Base-by-base conservation (phyloP, 2,888 invertebrate genomes). In the Thereva unica region DNA sequence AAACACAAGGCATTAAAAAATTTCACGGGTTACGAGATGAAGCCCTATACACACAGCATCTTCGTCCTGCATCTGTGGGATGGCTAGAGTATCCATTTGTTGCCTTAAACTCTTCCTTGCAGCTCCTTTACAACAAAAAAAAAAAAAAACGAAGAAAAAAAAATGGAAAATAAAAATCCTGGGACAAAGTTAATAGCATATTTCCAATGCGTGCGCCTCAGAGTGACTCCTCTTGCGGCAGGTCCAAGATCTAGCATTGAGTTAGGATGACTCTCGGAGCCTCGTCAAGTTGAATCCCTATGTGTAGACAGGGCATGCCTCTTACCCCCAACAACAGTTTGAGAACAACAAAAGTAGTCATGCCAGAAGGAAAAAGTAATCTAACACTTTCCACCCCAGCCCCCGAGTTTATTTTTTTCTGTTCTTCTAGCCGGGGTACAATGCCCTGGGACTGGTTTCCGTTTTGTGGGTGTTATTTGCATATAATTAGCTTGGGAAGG, bases 401-500 rank as follows among this genome's bases (percentile, higher is more conserved):
- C 23, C 23, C 23, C 23, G 2, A 23, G 23, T 23, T 23, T 23
- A 23, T 23, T 44, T 54, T 65, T 65, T 57, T 66, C 47, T 65
- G 49, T 55, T 56, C 40, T 47, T 35, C 44, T 23, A 23, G 23
- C 23, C 23, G 23, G 23, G 56, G 50, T 56, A 57, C 66, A 59
- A 50, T 57, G 66, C 57, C 57, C 50, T 52, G n/a, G 66, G 57
- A 42, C 52, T 23, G 23, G 10, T 57, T 66, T 55, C 56, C 56
- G 49, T 57, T 66, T 35, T 57, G 42, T 56, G 57, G 66, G 50
- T 50, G 57, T 56, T 66, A 66, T 66, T 66, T 66, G 66, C 66
- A 66, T 66, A 57, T 66, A 66, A 66, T 66, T 66, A 66, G 66
- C 66, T 57, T 57, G 57, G 35, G 42, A 66, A 57, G 61, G 52